These are phyloP conservation scores for Drymodes brunneopygia DNA, from an alignment of 2,113 vertebrate genomes.

Conservation along the genomic window DNA sequence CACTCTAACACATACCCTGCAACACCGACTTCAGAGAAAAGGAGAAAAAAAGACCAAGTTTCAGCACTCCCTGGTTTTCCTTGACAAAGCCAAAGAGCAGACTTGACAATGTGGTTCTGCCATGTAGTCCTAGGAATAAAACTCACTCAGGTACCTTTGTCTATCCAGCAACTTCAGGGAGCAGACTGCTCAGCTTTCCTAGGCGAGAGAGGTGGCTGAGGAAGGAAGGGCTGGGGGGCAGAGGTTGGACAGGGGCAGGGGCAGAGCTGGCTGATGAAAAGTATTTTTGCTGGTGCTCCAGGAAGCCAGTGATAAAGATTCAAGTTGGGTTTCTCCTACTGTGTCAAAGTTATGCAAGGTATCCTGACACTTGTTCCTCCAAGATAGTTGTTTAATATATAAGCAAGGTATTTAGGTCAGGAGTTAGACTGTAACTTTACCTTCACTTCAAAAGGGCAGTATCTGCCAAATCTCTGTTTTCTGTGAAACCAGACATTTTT, in stretches of 20 bases:
- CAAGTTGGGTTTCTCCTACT: background rate
- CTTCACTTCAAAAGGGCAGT: background rate
- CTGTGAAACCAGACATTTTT: background rate
- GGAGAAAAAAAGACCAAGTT: background rate
- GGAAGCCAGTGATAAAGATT: background rate
- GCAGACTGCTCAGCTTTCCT: background rate
- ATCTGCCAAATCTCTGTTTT: background rate
- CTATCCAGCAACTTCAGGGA: background rate
- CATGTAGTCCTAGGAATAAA: background rate
- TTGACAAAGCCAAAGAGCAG: background rate
- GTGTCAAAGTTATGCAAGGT: background rate
- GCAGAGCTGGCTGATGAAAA: background rate
- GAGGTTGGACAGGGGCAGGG: rapidly evolving
- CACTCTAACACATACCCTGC: background rate
- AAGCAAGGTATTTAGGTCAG: background rate
- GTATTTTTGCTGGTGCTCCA: background rate
- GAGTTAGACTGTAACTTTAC: background rate
- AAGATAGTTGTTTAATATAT: background rate
- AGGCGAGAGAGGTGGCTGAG: background rate
- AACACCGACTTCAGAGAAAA: background rate
- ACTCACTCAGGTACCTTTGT: background rate
- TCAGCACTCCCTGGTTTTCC: background rate
- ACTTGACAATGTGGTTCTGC: background rate
- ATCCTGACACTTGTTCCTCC: background rate
- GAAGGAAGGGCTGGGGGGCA: background rate